Base-by-base conservation (phyloP, 2,797 vertebrate species). In the Strix occidentalis region DNA sequence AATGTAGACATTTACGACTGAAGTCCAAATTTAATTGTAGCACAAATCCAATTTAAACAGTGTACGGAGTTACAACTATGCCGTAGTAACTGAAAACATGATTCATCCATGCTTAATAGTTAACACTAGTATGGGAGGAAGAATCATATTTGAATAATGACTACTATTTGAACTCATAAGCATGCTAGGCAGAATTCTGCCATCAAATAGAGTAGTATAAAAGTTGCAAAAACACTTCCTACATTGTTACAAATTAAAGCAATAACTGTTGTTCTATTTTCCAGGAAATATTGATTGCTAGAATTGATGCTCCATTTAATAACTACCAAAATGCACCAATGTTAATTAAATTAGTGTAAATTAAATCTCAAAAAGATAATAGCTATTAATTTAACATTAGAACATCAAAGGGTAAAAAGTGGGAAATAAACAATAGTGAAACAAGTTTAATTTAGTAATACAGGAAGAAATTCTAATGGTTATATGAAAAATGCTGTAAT, bases 361-460 rank as follows among this genome's bases (percentile, higher is more conserved):
- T 80, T 77, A 92, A 84, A 89, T 88, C 51, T 94, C 51, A 60
- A 61, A 69, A 93, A 80, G n/a, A 81, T 75, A 86, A 93, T 77
- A 69, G 29, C 46, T 69, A 65, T 86, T 90, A 91, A 89, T 96
- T 79, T 90, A 92, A 58, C 39, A 35, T 82, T 58, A 69, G n/a
- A 93, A 84, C 46, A 72, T 85, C 48, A 69, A 81, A 90, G n/a
- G 16, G 9, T 56, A 58, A 85, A 85, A 86, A 72, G 35, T 53
- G 31, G 57, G 41, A 95, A 93, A 90, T 51, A 84, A 91, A 64
- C 51, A 84, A 61, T 11, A 51, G 45, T 23, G 21, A 81, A 94
- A 54, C 20, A 64, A 65, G 26, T 81, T 72, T 85, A 61, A 87
- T 86, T 88, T 78, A 58, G 11, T 46, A 61, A 88, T 12, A 35